These are phyloP conservation scores for Frankliniella intonsa DNA, from an alignment of 2,888 invertebrate species.

Conservation along the genomic window DNA sequence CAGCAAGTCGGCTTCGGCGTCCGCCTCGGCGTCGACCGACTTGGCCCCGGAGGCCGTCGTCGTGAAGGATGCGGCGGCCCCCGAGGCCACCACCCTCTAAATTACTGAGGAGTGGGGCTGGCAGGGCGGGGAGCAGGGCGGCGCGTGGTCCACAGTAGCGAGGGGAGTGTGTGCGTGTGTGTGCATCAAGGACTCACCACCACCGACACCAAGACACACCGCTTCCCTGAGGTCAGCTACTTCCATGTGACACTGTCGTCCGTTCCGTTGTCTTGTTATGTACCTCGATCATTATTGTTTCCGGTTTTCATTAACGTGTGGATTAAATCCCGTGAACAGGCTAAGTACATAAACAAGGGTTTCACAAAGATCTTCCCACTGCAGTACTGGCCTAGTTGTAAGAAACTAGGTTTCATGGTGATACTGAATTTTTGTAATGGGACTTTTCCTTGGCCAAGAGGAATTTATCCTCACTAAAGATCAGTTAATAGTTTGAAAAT, in stretches of 20 bases:
- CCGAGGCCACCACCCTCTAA: slow-evolving; percentile 15
- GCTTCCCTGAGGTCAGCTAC: neutral
- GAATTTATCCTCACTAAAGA: neutral
- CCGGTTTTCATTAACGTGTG: neutral
- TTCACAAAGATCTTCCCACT: neutral
- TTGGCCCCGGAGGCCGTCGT: slow-evolving; percentile 22
- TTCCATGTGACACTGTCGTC: neutral
- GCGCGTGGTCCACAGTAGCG: neutral
- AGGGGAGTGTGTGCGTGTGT: neutral
- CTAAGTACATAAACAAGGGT: neutral
- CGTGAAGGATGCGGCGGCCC: slow-evolving; percentile 5
- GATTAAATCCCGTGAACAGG: neutral
- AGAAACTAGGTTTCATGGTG: neutral
- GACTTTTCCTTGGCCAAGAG: neutral
- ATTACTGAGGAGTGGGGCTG: neutral
- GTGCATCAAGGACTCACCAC: neutral
- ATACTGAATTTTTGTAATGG: neutral
- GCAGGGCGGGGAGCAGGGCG: slow-evolving; percentile 12
- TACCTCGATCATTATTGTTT: neutral
- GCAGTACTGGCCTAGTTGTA: neutral
- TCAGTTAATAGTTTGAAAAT: neutral
- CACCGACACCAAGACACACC: neutral
- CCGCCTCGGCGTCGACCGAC: slow-evolving; percentile 20
- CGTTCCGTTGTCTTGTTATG: neutral
- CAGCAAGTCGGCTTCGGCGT: slow-evolving; percentile 25